Base-by-base conservation (phyloP, 1,140 invertebrate genomes). In the Leptinotarsa undecemlineata region DNA sequence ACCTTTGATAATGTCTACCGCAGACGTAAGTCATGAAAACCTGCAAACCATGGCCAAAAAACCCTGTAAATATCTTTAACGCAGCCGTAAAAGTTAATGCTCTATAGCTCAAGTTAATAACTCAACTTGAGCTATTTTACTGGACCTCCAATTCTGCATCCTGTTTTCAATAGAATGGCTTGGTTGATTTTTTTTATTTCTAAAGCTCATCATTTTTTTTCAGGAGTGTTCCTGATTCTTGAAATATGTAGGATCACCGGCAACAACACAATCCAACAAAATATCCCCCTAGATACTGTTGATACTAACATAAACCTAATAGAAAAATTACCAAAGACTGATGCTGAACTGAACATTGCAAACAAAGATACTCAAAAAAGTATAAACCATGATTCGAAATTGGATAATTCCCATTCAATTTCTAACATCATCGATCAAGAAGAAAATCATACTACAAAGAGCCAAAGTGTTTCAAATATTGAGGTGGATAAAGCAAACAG, bases 191-290 rank as follows among this genome's bases (percentile, higher is more conserved):
- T 33, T 33, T 8, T 33, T 8, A 33, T 33, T 42, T 42, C 8
- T 42, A 3, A 42, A 42, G 1, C 8, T 42, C 0, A 42, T 42
- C 33, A 42, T 70, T 51, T 57, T 61, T 68, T 78, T 75, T 42
- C 74, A 81, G 79, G 77, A 66, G 3, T 80, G 23, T 33, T 75
- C 62, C 67, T 80, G 47, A 21, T 77, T 14, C 15, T 77, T 20
- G 63, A 64, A 73, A 48, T 57, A 75, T 77, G 69, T 51, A 70
- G 68, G 20, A 21, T 15, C 48, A n/a, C 63, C 74, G 62, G 67
- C 68, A 19, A 67, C 71, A 15, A 61, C 63, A 48, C 62, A 68
- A 20, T 33, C 33, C 17, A 51, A 60, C 8, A 48, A 62, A 11
- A 26, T 60, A 19, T 17, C 17, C 1, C 8, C 13, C 21, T 61